Conservation (phyloP, 2,888 invertebrate species). For the Oligia latruncula region DNA sequence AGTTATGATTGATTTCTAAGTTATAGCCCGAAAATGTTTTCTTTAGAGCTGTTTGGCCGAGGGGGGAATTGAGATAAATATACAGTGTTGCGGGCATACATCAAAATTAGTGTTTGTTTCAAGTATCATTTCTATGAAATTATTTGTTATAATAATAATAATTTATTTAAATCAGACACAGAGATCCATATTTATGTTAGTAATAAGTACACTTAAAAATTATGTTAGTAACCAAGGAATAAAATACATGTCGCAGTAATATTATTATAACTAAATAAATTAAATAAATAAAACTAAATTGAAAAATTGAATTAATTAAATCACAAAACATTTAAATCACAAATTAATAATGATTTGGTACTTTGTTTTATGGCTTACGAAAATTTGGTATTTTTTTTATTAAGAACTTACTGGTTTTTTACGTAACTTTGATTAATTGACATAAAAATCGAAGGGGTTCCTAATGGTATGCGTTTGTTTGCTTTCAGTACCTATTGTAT, state of each 20-base stretch:
- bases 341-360: too few relatives aligned
- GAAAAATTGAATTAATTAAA: too few relatives aligned
- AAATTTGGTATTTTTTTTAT: background rate
- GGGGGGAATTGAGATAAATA: constrained; percentile 34
- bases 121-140: background rate
- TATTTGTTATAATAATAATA: background rate
- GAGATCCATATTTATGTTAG: too few relatives aligned
- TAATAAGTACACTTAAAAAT: too few relatives aligned
- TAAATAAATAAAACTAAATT: too few relatives aligned
- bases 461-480: background rate
- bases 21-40: constrained; percentile 25
- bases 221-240: too few relatives aligned
- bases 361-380: background rate
- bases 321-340: too few relatives aligned
- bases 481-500: background rate
- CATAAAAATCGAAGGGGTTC: background rate
- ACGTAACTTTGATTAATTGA: background rate
- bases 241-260: too few relatives aligned
- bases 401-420: background rate
- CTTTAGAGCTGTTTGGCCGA: background rate
- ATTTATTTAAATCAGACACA: too few relatives aligned
- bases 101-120: background rate
- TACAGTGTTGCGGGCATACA: constrained; percentile 2
- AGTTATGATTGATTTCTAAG: constrained; percentile 50
- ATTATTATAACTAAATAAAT: too few relatives aligned